These are phyloP conservation scores for Martes martes DNA, from an alignment of 2,113 vertebrate genomes.

Conservation along the genomic window DNA sequence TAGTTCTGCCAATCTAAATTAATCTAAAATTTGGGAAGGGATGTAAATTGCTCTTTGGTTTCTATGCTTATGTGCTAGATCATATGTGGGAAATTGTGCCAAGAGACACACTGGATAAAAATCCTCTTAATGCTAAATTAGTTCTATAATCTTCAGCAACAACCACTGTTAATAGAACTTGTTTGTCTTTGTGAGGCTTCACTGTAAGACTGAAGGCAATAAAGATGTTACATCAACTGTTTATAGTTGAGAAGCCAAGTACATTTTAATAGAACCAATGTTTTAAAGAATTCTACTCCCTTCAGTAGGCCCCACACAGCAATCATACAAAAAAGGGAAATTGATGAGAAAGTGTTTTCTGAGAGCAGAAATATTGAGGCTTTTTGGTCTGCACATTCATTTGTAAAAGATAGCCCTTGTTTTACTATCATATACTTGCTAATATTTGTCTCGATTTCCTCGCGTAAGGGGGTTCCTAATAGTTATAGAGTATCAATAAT, in stretches of 20 bases:
- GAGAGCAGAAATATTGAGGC: not conserved
- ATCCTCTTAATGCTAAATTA: not conserved
- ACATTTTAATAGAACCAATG: conserved; percentile 4
- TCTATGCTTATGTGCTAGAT: not conserved
- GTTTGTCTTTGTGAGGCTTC: not conserved
- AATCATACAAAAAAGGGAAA: not conserved
- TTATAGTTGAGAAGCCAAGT: conserved; percentile 1
- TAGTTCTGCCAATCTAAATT: not conserved
- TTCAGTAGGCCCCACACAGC: not conserved
- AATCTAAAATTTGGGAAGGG: not conserved
- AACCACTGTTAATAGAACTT: not conserved
- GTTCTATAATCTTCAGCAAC: not conserved
- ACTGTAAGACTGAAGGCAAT: conserved; percentile 10
- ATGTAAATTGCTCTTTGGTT: not conserved
- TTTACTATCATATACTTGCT: not conserved
- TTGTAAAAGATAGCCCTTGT: not conserved
- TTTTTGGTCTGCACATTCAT: not conserved
- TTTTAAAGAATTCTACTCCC: not conserved
- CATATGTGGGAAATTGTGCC: not conserved
- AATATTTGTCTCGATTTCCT: not conserved
- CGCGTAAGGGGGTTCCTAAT: not conserved
- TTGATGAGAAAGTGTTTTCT: conserved; percentile 12
- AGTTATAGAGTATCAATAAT: not conserved
- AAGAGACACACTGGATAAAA: not conserved
- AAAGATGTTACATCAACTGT: not conserved